Conservation (phyloP, 2,113 vertebrate genomes). For the Chunga burmeisteri region DNA sequence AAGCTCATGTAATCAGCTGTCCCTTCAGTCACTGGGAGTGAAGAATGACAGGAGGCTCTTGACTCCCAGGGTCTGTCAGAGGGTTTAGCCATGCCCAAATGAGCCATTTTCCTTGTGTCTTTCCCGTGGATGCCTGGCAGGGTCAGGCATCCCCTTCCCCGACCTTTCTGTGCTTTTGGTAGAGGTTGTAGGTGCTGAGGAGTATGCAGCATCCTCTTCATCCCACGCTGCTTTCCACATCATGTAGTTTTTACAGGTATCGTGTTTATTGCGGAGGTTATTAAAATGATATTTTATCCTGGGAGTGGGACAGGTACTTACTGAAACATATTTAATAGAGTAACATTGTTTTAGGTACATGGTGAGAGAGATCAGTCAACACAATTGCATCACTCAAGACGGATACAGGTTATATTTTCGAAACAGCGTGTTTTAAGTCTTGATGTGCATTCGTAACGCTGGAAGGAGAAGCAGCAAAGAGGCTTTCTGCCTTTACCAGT, state of each 20-base stretch:
- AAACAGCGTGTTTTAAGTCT: not conserved
- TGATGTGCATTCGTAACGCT: no score
- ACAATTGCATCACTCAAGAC: not conserved
- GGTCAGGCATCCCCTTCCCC: not conserved
- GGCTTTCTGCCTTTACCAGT: not conserved
- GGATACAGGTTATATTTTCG: not conserved
- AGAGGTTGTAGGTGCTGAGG: fast-evolving
- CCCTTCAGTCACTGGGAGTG: not conserved
- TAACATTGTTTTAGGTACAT: not conserved
- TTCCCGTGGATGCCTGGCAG: not conserved
- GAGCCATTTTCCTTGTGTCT: not conserved
- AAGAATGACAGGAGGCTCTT: no score
- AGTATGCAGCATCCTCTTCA: not conserved
- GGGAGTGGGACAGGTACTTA: not conserved
- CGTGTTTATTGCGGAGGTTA: not conserved
- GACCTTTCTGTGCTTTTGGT: not conserved
- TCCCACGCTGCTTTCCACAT: not conserved
- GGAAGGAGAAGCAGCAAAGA: not conserved
- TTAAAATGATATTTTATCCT: not conserved
- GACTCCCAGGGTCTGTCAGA: fast-evolving
- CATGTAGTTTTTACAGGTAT: not conserved
- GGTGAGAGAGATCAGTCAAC: not conserved
- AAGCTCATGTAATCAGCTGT: not conserved
- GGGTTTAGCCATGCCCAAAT: fast-evolving
- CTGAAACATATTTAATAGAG: not conserved